Evolutionary conservation across 2,797 vertebrate genomes (phyloP).

Genomic region (Anabas testudineus): DNA sequence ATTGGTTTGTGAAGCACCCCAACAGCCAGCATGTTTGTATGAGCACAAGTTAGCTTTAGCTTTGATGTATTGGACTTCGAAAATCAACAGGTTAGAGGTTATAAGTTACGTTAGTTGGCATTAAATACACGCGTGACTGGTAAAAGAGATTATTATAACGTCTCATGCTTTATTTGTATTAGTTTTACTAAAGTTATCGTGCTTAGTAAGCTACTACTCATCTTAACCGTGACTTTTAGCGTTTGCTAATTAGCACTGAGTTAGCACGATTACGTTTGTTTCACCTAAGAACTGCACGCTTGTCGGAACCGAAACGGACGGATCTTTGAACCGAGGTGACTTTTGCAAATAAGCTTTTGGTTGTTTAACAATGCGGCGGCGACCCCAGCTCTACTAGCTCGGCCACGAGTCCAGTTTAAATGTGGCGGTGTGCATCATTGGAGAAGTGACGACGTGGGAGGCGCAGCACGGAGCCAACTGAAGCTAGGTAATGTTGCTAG

Average conservation of each 20-base stretch:
- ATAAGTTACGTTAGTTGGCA: background rate
- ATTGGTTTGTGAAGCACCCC: slow-evolving; percentile 50
- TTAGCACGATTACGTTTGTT: slow-evolving; percentile 45
- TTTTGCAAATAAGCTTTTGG: background rate
- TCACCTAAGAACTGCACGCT: background rate
- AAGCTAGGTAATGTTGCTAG: slow-evolving; percentile 63
- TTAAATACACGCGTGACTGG: background rate
- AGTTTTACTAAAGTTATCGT: background rate
- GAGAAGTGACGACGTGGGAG: slow-evolving; percentile 75
- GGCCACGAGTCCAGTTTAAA: slow-evolving; percentile 61
- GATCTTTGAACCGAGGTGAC: background rate
- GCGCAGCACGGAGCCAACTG: slow-evolving; percentile 56
- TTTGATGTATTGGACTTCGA: slow-evolving; percentile 26
- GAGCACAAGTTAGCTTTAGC: slow-evolving; percentile 25
- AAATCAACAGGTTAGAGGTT: slow-evolving; percentile 75
- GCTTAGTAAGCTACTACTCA: background rate
- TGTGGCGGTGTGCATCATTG: slow-evolving; percentile 72
- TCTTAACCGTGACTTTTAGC: slow-evolving; percentile 19
- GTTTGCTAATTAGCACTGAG: slow-evolving; percentile 54
- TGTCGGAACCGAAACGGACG: background rate
- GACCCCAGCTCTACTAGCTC: background rate
- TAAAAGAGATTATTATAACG: fast-evolving
- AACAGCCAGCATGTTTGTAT: slow-evolving; percentile 16
- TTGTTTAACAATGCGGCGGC: background rate
- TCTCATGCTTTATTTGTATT: background rate